These are phyloP conservation scores for Osedax fenrisi DNA, from an alignment of 2,888 invertebrate genomes.

Conservation along the genomic window DNA sequence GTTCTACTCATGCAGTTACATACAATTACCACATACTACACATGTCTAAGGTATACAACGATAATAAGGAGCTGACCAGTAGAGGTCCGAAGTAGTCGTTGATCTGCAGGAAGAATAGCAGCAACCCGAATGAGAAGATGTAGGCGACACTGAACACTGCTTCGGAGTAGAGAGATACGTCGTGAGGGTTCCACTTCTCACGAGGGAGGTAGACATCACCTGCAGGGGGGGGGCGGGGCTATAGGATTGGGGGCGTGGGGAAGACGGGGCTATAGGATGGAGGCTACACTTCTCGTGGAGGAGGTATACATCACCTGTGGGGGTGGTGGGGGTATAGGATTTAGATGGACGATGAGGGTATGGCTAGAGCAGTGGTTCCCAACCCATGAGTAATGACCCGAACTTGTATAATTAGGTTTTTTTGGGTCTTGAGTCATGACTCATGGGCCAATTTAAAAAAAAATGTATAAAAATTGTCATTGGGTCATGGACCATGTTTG, in stretches of 20 bases:
- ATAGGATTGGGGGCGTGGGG: background rate
- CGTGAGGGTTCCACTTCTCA: conserved; percentile 60
- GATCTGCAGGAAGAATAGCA: conserved; percentile 59
- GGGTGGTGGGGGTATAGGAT: conserved; percentile 38
- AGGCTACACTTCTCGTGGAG: no score
- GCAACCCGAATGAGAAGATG: conserved; percentile 59
- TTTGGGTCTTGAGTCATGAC: no score
- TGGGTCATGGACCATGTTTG: no score
- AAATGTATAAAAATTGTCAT: no score
- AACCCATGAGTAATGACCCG: no score
- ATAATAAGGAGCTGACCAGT: no score
- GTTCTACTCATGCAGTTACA: no score
- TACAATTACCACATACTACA: no score
- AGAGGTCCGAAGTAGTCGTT: conserved; percentile 60
- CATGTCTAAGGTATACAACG: no score
- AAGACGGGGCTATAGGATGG: background rate
- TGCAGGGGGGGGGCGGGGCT: background rate
- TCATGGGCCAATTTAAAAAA: no score
- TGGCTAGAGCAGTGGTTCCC: background rate
- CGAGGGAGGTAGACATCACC: conserved; percentile 53
- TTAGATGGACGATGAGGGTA: conserved; percentile 30
- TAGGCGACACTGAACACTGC: conserved; percentile 60
- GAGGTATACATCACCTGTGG: background rate
- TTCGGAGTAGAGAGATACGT: conserved; percentile 60
- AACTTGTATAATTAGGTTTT: no score